Base-by-base conservation (phyloP, 1,140 invertebrate genomes). In the Littorina saxatilis region DNA sequence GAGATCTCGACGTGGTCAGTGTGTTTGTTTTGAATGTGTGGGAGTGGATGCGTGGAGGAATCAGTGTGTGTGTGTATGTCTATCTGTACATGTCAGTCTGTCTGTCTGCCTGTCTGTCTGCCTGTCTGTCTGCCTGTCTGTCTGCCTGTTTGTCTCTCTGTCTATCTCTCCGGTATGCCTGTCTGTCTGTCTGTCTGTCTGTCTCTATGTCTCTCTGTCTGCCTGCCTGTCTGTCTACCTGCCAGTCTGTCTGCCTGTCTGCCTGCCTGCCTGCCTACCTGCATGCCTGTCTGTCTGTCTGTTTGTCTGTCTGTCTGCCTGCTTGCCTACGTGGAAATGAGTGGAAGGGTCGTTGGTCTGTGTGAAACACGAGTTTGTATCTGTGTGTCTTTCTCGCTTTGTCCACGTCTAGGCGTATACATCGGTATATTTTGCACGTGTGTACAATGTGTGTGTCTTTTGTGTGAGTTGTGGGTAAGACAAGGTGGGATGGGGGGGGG, bases 81-180 rank as follows among this genome's bases (percentile, higher is more conserved):
- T 29, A 32, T 50, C 20, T 29, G 39, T 75, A 11, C 50, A 15
- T 3, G 29, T 29, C 9, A 7, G 39, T n/a, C 17, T n/a, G 9
- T 58, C n/a, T 58, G 35, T 55, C 9, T 76, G 17, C 50, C 47
- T 76, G 74, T 58, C 3, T 32, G 74, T 76, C 15, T 76, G 74
- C 50, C 17, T 52, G 43, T 55, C 1, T 76, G 55, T 52, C 9
- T 76, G 47, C 11, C 5, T 61, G 74, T 29, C 3, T 52, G 15
- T 76, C 9, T 72, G 43, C 43, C 23, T 47, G 47, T 5, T 11
- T 43, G 68, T 47, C 5, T 52, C 20, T 43, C 15, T n/a, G n/a
- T n/a, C 5, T 9, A 23, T 29, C n/a, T 5, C 11, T 11, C 61
- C 23, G 7, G 32, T 70, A 70, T 58, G n/a, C 3, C n/a, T 58